These are phyloP conservation scores for Daubentonia madagascariensis DNA, from an alignment of 2,113 vertebrate genomes.

Conservation along the genomic window DNA sequence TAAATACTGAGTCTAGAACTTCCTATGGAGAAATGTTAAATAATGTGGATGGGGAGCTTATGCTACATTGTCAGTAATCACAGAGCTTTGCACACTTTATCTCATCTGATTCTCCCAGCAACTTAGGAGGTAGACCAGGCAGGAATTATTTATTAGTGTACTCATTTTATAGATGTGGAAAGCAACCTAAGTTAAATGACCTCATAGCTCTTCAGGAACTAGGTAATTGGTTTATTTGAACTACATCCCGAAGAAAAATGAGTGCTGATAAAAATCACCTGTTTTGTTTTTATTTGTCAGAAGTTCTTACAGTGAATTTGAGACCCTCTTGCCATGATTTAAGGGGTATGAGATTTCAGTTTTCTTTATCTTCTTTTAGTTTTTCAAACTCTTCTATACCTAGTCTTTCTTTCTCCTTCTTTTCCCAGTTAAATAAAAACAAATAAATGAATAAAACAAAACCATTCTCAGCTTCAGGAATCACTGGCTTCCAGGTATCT, in stretches of 20 bases:
- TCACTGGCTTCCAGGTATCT: not conserved
- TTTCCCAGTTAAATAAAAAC: not conserved
- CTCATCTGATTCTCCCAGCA: not conserved
- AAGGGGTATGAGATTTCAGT: not conserved
- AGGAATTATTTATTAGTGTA: conserved; percentile 52
- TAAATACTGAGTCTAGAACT: not conserved
- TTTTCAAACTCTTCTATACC: not conserved
- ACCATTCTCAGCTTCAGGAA: not conserved
- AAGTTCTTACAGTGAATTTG: not conserved
- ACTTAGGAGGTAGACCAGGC: not conserved
- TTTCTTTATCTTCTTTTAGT: not conserved
- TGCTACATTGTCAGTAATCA: not conserved
- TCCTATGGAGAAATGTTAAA: not conserved
- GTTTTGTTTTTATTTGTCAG: conserved; percentile 41
- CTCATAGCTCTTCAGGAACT: conserved; percentile 41
- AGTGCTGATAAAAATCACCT: conserved; percentile 38
- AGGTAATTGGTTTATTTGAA: conserved; percentile 62
- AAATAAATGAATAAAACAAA: not conserved
- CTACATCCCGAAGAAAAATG: conserved; percentile 48
- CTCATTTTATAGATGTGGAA: conserved; percentile 49
- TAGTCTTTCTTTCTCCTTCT: not conserved
- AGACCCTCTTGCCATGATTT: not conserved
- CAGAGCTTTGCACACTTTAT: not conserved
- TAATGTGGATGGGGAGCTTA: not conserved
- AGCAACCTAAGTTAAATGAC: conserved; percentile 7